A percentile compares a stretch with the other conserved stretches of the same genome.
Evolutionary conservation across 2,113 vertebrate genomes (phyloP).

Genomic region (Microcebus jonahi): DNA sequence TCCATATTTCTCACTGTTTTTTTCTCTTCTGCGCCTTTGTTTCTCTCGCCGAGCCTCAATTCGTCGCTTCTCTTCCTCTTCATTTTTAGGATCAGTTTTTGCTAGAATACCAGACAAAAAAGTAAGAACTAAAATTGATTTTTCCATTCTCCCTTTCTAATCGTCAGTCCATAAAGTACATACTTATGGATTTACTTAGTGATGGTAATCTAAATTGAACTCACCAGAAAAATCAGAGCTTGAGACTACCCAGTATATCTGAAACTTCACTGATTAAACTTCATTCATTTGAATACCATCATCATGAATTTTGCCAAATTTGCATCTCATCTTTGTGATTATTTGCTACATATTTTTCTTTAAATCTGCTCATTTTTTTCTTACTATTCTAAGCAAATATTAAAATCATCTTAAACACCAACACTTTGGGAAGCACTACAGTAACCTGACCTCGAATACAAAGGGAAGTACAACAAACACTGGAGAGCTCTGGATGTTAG

Average conservation of each 20-base stretch:
- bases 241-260: neutral
- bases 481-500: neutral
- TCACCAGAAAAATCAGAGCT: slow-evolving; percentile 35
- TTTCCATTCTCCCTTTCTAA: slow-evolving; percentile 7
- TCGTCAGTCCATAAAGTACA: slow-evolving; percentile 2
- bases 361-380: slow-evolving; percentile 2
- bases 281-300: neutral
- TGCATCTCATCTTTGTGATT: slow-evolving; percentile 22
- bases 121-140: slow-evolving; percentile 37
- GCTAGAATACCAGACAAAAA: slow-evolving; percentile 71
- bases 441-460: neutral
- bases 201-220: neutral
- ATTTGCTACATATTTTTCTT: neutral
- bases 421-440: neutral
- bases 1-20: slow-evolving; percentile 92
- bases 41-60: slow-evolving; percentile 90
- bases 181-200: neutral
- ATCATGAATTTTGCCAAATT: neutral
- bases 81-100: slow-evolving; percentile 86
- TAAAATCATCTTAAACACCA: slow-evolving; percentile 7
- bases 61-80: slow-evolving; percentile 89
- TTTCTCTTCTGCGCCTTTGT: slow-evolving; percentile 90
- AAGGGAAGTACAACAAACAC: neutral
- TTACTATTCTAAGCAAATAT: slow-evolving; percentile 4
- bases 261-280: neutral